These are phyloP conservation scores for Lepilemur septentrionalis DNA, from an alignment of 2,797 vertebrate genomes.

Conservation along the genomic window DNA sequence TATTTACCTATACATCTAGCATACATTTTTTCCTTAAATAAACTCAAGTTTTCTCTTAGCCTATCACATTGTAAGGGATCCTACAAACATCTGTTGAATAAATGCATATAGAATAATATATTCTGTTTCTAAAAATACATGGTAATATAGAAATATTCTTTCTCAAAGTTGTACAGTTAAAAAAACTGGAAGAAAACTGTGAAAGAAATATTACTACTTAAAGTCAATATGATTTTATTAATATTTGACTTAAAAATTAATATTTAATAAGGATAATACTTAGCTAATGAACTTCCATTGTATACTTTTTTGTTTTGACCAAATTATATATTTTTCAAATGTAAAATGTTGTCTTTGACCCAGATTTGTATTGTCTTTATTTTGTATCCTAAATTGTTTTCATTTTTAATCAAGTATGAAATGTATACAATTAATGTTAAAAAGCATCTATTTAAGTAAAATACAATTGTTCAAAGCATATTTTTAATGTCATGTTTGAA, in stretches of 20 bases:
- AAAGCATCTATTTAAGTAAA: background rate
- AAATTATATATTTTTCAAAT: background rate
- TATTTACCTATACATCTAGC: background rate
- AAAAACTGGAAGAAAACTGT: background rate
- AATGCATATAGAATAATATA: background rate
- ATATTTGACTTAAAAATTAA: background rate
- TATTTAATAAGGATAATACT: background rate
- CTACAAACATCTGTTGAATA: background rate
- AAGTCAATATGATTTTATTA: background rate
- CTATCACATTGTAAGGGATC: background rate
- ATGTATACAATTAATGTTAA: background rate
- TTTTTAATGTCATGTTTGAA: conserved; percentile 13
- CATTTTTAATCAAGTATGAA: background rate
- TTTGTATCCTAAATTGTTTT: background rate
- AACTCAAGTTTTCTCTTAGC: background rate
- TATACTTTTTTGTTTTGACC: background rate
- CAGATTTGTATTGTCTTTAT: background rate
- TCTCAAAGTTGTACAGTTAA: background rate
- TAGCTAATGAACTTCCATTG: background rate
- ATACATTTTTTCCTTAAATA: background rate
- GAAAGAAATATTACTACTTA: background rate
- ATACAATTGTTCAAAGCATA: background rate
- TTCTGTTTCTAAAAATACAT: background rate
- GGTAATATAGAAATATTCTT: background rate
- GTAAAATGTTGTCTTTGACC: background rate